Conservation (phyloP, 2,888 invertebrate species). For the Apoderus coryli region DNA sequence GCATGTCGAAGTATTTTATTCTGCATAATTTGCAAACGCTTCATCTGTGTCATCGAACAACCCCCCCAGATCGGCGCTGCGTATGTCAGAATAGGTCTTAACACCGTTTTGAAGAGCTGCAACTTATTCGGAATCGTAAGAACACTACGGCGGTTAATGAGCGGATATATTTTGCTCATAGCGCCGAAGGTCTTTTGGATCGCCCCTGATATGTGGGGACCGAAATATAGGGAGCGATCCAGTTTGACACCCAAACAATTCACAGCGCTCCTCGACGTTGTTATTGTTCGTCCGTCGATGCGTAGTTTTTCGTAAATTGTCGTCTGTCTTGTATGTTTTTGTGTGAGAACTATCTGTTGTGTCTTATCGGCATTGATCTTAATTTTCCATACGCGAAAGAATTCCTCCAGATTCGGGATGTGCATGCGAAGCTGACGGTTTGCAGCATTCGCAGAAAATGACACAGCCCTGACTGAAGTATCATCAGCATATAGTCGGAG, state of each 20-base stretch:
- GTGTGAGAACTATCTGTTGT: neutral
- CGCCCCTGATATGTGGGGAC: neutral
- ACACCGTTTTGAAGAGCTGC: neutral
- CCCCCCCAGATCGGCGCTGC: no score
- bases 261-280: neutral
- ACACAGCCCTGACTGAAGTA: no score
- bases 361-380: slow-evolving; percentile 2
- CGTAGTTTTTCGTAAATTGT: neutral
- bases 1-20: no score
- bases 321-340: neutral
- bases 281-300: neutral
- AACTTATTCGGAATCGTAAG: neutral
- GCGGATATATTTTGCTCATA: neutral
- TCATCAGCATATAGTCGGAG: slow-evolving; percentile 1
- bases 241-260: neutral
- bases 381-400: neutral
- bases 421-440: no score
- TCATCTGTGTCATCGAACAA: no score
- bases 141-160: neutral
- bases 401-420: neutral
- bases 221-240: neutral
- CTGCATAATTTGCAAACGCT: no score
- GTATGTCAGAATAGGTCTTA: slow-evolving; percentile 1
- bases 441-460: no score
- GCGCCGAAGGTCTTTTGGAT: neutral